Evolutionary conservation across 2,888 invertebrate genomes (phyloP).

Genomic region (Operophtera brumata): DNA sequence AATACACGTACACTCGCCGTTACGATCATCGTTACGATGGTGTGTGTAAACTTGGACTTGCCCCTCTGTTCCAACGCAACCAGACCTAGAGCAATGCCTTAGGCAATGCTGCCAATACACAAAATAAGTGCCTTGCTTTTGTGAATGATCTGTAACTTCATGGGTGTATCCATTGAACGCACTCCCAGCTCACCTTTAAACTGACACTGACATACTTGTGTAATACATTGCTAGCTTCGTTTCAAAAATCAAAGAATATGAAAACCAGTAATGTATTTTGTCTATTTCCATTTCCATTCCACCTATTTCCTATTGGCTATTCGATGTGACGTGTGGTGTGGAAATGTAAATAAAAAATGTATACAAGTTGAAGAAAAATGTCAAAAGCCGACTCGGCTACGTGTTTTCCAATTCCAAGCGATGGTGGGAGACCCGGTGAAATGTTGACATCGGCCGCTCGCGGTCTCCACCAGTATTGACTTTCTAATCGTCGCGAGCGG

Average conservation of each 20-base stretch:
- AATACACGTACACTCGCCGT: too few relatives aligned
- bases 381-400: constrained; percentile 49
- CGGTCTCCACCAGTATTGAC: constrained; percentile 66
- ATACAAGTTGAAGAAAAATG: constrained; percentile 32
- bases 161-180: too few relatives aligned
- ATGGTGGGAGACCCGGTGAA: constrained; percentile 73
- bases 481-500: constrained; percentile 72
- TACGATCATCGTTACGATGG: too few relatives aligned
- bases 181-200: too few relatives aligned
- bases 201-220: constrained; percentile 5
- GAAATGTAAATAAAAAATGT: constrained; percentile 25
- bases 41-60: too few relatives aligned
- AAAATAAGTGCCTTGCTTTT: too few relatives aligned
- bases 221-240: constrained; percentile 6
- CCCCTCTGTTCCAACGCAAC: too few relatives aligned
- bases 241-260: neutral
- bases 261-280: constrained; percentile 10
- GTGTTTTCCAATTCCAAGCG: constrained; percentile 53
- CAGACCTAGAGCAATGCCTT: too few relatives aligned
- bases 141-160: too few relatives aligned
- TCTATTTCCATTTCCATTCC: too few relatives aligned
- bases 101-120: too few relatives aligned
- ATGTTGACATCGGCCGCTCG: constrained; percentile 55
- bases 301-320: too few relatives aligned
- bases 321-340: constrained; percentile 20